Evolutionary conservation across 92 coral and sea anemone species (phyloP).

Genomic region (Metridium senile): DNA sequence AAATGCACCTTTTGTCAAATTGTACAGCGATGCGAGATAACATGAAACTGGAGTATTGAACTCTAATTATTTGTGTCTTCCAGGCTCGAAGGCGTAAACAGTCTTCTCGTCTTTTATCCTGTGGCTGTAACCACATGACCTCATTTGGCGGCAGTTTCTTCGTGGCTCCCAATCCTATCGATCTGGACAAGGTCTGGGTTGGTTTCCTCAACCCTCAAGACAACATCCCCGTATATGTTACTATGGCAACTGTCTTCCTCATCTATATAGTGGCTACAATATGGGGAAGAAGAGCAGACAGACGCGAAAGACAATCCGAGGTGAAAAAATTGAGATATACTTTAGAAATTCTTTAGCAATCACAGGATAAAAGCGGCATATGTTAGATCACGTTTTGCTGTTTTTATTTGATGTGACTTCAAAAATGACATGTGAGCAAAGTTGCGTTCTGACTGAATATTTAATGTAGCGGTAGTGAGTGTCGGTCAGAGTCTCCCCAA

Average conservation of each 20-base stretch:
- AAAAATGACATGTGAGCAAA: too few relatives aligned
- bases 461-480: too few relatives aligned
- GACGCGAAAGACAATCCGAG: conserved; percentile 46
- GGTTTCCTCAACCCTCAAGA: conserved; percentile 69
- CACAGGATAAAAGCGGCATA: too few relatives aligned
- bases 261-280: conserved; percentile 60
- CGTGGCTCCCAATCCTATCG: conserved; percentile 89
- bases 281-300: conserved; percentile 87
- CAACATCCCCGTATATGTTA: conserved; percentile 77
- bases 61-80: background rate
- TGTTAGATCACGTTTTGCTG: too few relatives aligned
- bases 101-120: conserved; percentile 41
- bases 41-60: too few relatives aligned
- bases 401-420: too few relatives aligned
- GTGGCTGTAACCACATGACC: conserved; percentile 81
- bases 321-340: too few relatives aligned
- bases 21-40: too few relatives aligned
- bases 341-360: too few relatives aligned
- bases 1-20: too few relatives aligned
- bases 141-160: conserved; percentile 85
- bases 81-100: conserved; percentile 33
- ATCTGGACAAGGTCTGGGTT: conserved; percentile 69
- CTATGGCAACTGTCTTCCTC: conserved; percentile 52
- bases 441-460: too few relatives aligned
- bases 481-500: too few relatives aligned